phyloP scores from a whole-genome alignment of 1,140 invertebrate genomes.

The Bombus confusus region DNA sequence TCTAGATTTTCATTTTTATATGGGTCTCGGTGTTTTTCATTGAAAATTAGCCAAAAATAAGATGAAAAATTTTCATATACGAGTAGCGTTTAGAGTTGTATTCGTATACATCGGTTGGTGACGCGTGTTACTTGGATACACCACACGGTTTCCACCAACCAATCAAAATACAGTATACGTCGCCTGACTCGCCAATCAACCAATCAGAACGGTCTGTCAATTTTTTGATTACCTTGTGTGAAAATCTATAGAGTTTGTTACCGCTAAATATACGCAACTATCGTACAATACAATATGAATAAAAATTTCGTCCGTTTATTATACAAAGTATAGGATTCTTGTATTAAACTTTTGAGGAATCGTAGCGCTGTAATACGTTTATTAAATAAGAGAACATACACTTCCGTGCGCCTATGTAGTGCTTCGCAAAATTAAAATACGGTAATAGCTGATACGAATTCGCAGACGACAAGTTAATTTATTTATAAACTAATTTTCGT shows the following conservation, averaged over 20 bases:
- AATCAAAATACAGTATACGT: conserved; percentile 68
- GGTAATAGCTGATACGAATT: neutral
- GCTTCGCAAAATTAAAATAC: conserved; percentile 9
- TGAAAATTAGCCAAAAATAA: neutral
- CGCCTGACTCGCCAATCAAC: conserved; percentile 75
- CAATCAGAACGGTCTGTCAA: conserved; percentile 67
- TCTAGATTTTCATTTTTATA: neutral
- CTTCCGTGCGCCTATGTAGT: neutral
- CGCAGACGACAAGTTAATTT: neutral
- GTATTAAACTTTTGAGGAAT: neutral
- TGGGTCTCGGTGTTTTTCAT: neutral
- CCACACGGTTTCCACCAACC: conserved; percentile 63
- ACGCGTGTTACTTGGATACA: conserved; percentile 67
- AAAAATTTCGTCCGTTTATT: neutral
- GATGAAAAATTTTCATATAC: neutral
- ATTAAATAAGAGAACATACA: neutral
- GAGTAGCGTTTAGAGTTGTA: conserved; percentile 14
- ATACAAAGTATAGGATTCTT: neutral
- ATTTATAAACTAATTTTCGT: neutral
- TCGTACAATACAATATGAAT: neutral
- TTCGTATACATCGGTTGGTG: conserved; percentile 51
- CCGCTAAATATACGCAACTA: conserved; percentile 30
- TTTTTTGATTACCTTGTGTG: conserved; percentile 61
- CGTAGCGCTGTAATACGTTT: neutral
- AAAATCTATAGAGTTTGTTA: conserved; percentile 58